These are phyloP conservation scores for Cataglyphis altisquamis DNA, from an alignment of 2,888 invertebrate species.

Conservation along the genomic window DNA sequence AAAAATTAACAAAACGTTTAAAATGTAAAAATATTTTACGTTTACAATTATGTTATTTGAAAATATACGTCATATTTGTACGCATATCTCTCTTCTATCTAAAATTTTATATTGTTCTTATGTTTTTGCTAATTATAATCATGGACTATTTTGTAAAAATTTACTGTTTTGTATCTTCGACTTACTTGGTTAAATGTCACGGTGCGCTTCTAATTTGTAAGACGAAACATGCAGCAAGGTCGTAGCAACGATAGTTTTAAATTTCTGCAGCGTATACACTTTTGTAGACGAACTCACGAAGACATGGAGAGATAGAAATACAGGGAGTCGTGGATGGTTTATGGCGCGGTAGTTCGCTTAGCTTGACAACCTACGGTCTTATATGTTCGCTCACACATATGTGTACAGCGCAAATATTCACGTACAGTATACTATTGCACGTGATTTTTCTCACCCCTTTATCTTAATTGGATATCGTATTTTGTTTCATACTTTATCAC, in stretches of 20 bases:
- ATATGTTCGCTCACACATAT: constrained; percentile 56
- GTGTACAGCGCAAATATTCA: constrained; percentile 20
- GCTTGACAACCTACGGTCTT: constrained; percentile 60
- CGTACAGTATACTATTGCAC: constrained; percentile 1
- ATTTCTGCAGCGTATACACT: constrained; percentile 77
- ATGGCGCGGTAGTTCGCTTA: constrained; percentile 70
- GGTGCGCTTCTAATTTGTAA: constrained; percentile 55
- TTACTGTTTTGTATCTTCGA: background rate
- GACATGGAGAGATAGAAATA: constrained; percentile 52
- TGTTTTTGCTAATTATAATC: background rate
- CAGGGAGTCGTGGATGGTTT: constrained; percentile 67
- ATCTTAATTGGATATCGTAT: constrained; percentile 33
- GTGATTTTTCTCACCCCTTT: constrained; percentile 28
- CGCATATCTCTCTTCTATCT: background rate
- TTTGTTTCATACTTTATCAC: background rate
- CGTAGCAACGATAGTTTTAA: constrained; percentile 74
- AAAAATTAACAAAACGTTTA: constrained; percentile 3
- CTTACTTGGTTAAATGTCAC: constrained; percentile 1
- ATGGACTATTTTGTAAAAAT: background rate
- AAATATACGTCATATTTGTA: background rate
- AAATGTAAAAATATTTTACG: background rate
- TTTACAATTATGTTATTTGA: background rate
- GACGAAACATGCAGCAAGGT: constrained; percentile 58
- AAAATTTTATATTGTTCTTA: background rate
- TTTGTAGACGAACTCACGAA: constrained; percentile 69